Percentiles rank a stretch among this genome's conserved stretches.
Evolutionary conservation across 1,140 invertebrate genomes (phyloP).

Genomic region (Temnothorax longispinosus): DNA sequence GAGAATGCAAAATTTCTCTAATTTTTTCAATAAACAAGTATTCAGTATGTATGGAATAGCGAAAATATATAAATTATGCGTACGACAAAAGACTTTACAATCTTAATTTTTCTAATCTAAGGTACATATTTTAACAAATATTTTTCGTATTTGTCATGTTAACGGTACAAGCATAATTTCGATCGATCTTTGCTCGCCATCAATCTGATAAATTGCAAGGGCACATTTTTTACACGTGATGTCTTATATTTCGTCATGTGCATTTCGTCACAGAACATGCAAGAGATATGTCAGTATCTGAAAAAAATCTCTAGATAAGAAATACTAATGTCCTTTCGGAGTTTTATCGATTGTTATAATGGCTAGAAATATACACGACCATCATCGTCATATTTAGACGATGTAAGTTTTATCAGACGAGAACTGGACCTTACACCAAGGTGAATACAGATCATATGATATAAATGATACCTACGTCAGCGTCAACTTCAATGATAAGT

Average conservation of each 20-base stretch:
- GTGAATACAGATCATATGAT: background rate
- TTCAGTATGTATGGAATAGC: background rate
- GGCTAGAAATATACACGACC: background rate
- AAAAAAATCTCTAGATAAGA: constrained; percentile 21
- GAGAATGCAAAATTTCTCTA: background rate
- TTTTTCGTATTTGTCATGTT: background rate
- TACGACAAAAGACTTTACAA: background rate
- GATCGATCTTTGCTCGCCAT: background rate
- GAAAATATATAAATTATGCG: background rate
- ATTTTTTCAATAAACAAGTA: background rate
- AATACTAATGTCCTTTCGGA: background rate
- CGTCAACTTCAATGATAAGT: constrained; percentile 19
- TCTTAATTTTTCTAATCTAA: background rate
- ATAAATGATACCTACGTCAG: constrained; percentile 16
- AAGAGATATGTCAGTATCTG: background rate
- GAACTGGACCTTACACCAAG: background rate
- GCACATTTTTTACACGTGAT: constrained; percentile 7
- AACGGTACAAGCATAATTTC: background rate
- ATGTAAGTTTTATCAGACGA: constrained; percentile 32
- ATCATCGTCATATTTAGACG: constrained; percentile 10
- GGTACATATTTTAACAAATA: background rate
- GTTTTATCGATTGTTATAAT: constrained; percentile 4
- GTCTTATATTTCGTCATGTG: constrained; percentile 4
- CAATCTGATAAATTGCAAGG: background rate
- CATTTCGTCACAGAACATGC: background rate